Evolutionary conservation across 2,113 vertebrate genomes (phyloP).

Genomic region (Smithornis capensis): DNA sequence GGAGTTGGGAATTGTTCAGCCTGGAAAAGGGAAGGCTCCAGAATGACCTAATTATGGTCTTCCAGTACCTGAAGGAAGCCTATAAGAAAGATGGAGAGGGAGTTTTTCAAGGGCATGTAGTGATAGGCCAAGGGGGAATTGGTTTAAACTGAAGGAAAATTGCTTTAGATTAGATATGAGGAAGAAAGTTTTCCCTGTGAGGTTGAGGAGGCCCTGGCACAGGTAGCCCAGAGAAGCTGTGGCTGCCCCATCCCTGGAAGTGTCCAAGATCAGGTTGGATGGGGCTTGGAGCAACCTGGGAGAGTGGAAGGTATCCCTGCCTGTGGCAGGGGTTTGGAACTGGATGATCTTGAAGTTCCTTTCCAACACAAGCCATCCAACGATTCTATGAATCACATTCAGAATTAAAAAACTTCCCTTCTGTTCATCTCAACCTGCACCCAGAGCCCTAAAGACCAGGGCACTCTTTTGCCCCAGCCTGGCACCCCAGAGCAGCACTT

Average conservation of each 20-base stretch:
- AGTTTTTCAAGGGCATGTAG: background rate
- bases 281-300: background rate
- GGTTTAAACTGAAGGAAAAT: background rate
- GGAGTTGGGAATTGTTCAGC: background rate
- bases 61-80: background rate
- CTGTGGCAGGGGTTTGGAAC: background rate
- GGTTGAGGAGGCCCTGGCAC: background rate
- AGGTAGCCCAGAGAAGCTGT: background rate
- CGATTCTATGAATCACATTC: background rate
- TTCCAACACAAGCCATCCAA: background rate
- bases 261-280: background rate
- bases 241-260: background rate
- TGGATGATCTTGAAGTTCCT: background rate
- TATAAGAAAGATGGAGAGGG: background rate
- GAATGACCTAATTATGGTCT: background rate
- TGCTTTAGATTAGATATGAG: background rate
- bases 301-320: background rate
- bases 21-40: background rate
- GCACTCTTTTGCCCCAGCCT: background rate
- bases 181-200: background rate
- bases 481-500: background rate
- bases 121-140: background rate
- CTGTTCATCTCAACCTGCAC: background rate
- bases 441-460: rapidly evolving
- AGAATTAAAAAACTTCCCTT: background rate